Evolutionary conservation across 1,140 invertebrate genomes (phyloP).

Genomic region (Caenorhabditis remanei): DNA sequence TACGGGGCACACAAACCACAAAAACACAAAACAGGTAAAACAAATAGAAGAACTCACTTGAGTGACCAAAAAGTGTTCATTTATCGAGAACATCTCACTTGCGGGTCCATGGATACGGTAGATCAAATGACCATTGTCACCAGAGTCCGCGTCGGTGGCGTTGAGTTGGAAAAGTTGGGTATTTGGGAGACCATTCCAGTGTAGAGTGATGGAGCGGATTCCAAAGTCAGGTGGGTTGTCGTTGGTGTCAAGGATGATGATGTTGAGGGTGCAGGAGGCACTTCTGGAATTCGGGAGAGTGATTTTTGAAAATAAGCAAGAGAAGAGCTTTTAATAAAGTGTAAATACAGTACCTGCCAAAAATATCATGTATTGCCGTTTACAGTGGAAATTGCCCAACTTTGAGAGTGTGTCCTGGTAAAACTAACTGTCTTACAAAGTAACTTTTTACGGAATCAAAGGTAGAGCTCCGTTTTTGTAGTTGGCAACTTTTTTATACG

Average conservation of each 20-base stretch:
- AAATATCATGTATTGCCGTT: too few species aligned
- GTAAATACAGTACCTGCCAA: too few species aligned
- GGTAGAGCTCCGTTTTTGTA: too few species aligned
- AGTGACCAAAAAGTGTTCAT: slow-evolving; percentile 13
- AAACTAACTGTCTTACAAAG: too few species aligned
- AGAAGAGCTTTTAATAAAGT: too few species aligned
- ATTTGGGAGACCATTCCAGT: slow-evolving; percentile 12
- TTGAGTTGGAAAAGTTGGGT: not conserved
- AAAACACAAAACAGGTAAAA: not conserved
- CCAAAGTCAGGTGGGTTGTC: slow-evolving; percentile 22
- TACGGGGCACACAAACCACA: too few species aligned
- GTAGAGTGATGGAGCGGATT: not conserved
- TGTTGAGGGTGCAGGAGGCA: slow-evolving; percentile 15
- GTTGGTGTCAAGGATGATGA: slow-evolving; percentile 29
- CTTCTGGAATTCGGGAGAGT: not conserved
- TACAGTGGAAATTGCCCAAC: too few species aligned
- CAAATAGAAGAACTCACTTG: not conserved
- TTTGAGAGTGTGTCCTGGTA: too few species aligned
- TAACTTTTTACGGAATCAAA: too few species aligned
- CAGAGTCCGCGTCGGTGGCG: slow-evolving; percentile 5
- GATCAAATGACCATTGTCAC: not conserved
- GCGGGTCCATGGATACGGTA: not conserved
- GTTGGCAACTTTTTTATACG: too few species aligned
- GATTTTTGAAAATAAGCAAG: not conserved
- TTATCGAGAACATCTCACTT: not conserved